A percentile compares a stretch with the other conserved stretches of the same genome.
phyloP scores from a whole-genome alignment of 1,140 invertebrate species.

The Chlorops oryzae region DNA sequence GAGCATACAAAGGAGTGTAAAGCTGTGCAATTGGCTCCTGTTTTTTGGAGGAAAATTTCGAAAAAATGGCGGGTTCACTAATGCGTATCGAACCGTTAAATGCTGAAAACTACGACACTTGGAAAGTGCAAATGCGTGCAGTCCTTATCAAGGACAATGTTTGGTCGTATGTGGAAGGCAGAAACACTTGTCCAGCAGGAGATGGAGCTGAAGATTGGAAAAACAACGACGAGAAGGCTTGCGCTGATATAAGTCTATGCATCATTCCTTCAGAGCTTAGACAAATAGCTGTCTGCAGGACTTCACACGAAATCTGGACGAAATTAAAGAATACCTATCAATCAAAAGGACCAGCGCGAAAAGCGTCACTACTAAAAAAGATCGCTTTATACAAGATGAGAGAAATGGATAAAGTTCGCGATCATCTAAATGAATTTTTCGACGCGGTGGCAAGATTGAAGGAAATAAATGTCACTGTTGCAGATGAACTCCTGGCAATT shows the following conservation, averaged over 20 bases:
- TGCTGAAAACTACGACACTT: constrained; percentile 24
- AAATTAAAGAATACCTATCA: constrained; percentile 17
- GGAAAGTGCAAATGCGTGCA: constrained; percentile 21
- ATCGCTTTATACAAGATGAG: constrained; percentile 13
- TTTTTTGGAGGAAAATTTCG: too few species aligned
- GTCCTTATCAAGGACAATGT: too few species aligned
- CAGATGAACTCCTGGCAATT: too few species aligned
- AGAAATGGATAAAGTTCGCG: constrained; percentile 14
- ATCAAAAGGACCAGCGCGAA: constrained; percentile 24
- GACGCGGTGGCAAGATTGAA: too few species aligned
- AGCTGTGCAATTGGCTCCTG: too few species aligned
- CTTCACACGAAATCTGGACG: constrained; percentile 19
- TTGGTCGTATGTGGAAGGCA: too few species aligned
- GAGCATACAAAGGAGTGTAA: too few species aligned
- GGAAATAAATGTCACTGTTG: too few species aligned
- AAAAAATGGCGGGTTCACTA: too few species aligned
- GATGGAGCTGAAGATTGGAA: constrained; percentile 4
- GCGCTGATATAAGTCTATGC: constrained; percentile 7
- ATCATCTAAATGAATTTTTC: constrained; percentile 12
- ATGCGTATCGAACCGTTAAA: constrained; percentile 14
- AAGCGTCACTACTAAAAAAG: constrained; percentile 21
- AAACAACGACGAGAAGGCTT: constrained; percentile 8
- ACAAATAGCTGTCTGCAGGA: constrained; percentile 10
- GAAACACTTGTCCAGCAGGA: background rate
- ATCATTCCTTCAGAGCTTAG: constrained; percentile 4